Evolutionary conservation across 2,888 invertebrate species (phyloP).

Genomic region (Parochlus steinenii): DNA sequence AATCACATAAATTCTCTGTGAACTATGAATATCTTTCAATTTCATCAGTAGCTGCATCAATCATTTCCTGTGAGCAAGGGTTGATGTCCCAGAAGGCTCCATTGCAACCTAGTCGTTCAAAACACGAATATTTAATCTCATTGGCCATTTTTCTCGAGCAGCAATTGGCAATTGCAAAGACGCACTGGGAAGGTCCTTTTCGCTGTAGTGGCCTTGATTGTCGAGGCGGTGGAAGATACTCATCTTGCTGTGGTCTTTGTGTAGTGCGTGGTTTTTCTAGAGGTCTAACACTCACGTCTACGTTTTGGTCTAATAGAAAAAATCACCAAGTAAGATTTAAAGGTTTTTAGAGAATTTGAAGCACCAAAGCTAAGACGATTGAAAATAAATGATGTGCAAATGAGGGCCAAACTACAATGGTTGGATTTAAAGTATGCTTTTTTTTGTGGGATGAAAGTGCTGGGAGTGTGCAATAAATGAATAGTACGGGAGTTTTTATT

Average conservation of each 20-base stretch:
- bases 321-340: constrained; percentile 17
- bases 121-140: constrained; percentile 40
- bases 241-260: constrained; percentile 14
- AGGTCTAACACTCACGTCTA: too few relatives aligned
- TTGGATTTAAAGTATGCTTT: too few relatives aligned
- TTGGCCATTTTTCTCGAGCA: constrained; percentile 39
- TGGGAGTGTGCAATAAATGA: too few relatives aligned
- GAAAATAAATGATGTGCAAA: too few relatives aligned
- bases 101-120: constrained; percentile 52
- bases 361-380: too few relatives aligned
- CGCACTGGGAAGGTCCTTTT: constrained; percentile 41
- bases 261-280: too few relatives aligned
- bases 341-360: constrained; percentile 8
- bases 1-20: neutral
- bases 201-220: constrained; percentile 26
- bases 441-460: too few relatives aligned
- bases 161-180: constrained; percentile 60
- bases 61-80: constrained; percentile 48
- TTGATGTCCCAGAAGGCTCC: constrained; percentile 56
- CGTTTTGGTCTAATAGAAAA: too few relatives aligned
- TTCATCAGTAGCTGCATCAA: constrained; percentile 37
- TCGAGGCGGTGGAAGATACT: constrained; percentile 15
- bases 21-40: constrained; percentile 20
- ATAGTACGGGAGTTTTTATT: too few relatives aligned
- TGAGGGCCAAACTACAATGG: too few relatives aligned